Base-by-base conservation (phyloP, 2,888 invertebrate genomes). In the Elmis aenea region DNA sequence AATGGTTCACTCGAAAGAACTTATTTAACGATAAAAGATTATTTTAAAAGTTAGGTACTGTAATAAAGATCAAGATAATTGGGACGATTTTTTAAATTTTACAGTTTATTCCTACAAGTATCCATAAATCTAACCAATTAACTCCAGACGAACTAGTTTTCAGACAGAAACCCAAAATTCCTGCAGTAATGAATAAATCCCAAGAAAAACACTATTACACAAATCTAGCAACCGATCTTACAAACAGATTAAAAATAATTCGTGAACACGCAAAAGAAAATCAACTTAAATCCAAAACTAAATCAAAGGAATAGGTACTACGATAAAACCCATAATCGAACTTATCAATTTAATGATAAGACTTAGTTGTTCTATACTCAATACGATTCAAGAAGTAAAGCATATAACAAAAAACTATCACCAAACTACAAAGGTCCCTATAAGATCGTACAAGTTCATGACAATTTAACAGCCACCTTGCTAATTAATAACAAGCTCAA, bases 291-390 rank as follows among this genome's bases (percentile, higher is more conserved):
- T 24, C 34, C 2, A 42, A 46, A 38, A 3, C 14, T 1, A 37
- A 33, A 29, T 20, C 24, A 10, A 37, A 44, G 25, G 11, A 24
- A 13, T n/a, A n/a, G n/a, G n/a, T n/a, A 43, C 8, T 44, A 44
- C 15, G 43, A 44, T 18, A 44, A 44, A 30, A 44, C 29, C 3
- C 39, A 35, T 31, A 25, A 29, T 15, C 11, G 32, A 31, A 21
- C 12, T 14, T 33, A 28, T 25, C 13, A 29, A 16, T 40, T 33
- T 22, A 30, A 35, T 2, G 31, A 24, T 10, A 29, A 42, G 31
- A 42, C 21, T 12, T 38, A 13, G 34, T 41, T 6, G 26, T 33
- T 6, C 9, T 45, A n/a, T n/a, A n/a, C n/a, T n/a, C n/a, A n/a
- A 14, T 24, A 24, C 15, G 26, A 42, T 13, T 8, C 31, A 25